phyloP scores from a whole-genome alignment of 1,140 invertebrate species.

The Aphis gossypii region DNA sequence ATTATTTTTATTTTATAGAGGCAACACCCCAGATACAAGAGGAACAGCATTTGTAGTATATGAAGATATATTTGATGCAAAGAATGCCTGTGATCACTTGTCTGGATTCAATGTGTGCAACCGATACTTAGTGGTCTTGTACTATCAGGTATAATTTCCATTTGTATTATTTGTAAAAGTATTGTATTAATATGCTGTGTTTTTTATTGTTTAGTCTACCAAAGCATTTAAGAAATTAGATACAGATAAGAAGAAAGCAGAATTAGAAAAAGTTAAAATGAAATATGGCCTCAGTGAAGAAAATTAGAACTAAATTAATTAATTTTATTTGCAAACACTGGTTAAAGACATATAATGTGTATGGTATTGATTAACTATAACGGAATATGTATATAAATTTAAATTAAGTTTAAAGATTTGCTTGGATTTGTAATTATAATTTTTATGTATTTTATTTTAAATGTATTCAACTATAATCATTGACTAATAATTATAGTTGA shows the following conservation, averaged over 20 bases:
- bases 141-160: constrained; percentile 76
- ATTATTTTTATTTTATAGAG: constrained; percentile 70
- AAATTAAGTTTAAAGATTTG: neutral
- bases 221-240: constrained; percentile 97
- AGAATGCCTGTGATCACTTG: constrained; percentile 99
- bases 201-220: constrained; percentile 74
- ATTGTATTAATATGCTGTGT: neutral
- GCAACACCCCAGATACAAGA: constrained; percentile 96
- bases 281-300: constrained; percentile 81
- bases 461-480: neutral
- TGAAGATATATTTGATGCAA: constrained; percentile 99
- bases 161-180: neutral
- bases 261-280: constrained; percentile 94
- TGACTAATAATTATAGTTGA: neutral
- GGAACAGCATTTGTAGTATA: constrained; percentile 99
- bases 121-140: constrained; percentile 95
- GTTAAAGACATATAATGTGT: neutral
- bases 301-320: constrained; percentile 60
- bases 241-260: constrained; percentile 95
- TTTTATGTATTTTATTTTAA: neutral
- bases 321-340: neutral
- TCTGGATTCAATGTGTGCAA: constrained; percentile 99
- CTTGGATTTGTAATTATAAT: neutral
- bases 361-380: constrained; percentile 1
- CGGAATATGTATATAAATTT: constrained; percentile 27